These are phyloP conservation scores for Atopsyche davidsoni DNA, from an alignment of 1,140 invertebrate species.

Conservation along the genomic window DNA sequence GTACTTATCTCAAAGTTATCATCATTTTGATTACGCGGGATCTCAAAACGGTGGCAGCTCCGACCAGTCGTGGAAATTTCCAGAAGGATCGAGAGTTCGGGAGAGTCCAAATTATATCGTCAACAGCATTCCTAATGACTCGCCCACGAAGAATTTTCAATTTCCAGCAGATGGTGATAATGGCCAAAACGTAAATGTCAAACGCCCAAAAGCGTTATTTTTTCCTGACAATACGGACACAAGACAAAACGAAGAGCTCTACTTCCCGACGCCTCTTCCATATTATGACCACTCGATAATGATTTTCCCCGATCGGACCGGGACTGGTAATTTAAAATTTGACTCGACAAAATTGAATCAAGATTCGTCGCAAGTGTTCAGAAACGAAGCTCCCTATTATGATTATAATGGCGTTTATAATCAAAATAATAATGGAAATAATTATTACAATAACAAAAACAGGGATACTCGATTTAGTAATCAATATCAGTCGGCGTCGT, in stretches of 20 bases:
- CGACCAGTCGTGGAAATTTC: slow-evolving; percentile 16
- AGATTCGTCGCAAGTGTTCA: slow-evolving; percentile 3
- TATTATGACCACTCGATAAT: slow-evolving; percentile 30
- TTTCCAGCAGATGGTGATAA: slow-evolving; percentile 16
- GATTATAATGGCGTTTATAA: not conserved
- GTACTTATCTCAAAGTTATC: slow-evolving; percentile 21
- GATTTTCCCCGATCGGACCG: slow-evolving; percentile 42
- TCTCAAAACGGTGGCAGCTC: not conserved
- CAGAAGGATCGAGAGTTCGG: slow-evolving; percentile 12
- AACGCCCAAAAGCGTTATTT: slow-evolving; percentile 19
- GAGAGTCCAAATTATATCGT: slow-evolving; percentile 2
- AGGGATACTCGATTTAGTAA: not conserved
- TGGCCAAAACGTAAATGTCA: slow-evolving; percentile 4
- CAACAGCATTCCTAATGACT: slow-evolving; percentile 10
- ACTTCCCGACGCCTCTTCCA: slow-evolving; percentile 21
- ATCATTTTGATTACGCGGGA: slow-evolving; percentile 10
- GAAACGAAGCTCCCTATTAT: slow-evolving; percentile 9
- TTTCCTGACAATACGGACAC: slow-evolving; percentile 12
- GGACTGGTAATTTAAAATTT: slow-evolving; percentile 39
- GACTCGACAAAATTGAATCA: slow-evolving; percentile 29
- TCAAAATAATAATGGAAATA: not conserved
- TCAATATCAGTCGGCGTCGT: slow-evolving; percentile 12
- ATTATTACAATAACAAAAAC: slow-evolving; percentile 8
- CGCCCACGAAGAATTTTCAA: slow-evolving; percentile 12
- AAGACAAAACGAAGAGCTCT: slow-evolving; percentile 11